These are phyloP conservation scores for Hydrochoerus hydrochaeris DNA, from an alignment of 2,113 vertebrate genomes.

Conservation along the genomic window DNA sequence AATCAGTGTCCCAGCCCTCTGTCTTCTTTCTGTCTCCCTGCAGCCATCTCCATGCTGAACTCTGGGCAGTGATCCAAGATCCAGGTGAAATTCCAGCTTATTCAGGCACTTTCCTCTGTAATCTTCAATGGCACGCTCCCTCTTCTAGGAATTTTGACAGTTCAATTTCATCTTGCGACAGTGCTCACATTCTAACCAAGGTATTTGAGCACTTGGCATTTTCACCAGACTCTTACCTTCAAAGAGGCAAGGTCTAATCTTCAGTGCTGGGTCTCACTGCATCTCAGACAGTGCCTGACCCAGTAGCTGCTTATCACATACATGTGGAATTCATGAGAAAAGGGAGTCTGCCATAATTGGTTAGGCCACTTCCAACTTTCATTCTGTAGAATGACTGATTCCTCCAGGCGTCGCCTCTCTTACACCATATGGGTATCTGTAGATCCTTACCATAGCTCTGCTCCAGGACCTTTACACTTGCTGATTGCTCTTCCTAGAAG, in stretches of 20 bases:
- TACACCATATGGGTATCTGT: no score
- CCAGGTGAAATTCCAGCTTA: background rate
- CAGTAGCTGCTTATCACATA: background rate
- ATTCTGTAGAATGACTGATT: background rate
- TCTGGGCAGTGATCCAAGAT: background rate
- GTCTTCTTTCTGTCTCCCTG: background rate
- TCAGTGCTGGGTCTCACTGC: background rate
- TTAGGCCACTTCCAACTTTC: background rate
- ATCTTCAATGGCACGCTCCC: accelerated
- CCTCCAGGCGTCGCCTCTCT: background rate
- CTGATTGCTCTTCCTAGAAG: background rate
- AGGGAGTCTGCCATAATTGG: background rate
- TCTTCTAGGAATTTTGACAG: background rate
- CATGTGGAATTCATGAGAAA: background rate
- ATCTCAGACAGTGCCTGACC: background rate
- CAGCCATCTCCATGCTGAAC: background rate
- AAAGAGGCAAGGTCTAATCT: background rate
- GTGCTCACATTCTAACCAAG: background rate
- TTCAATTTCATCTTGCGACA: slow-evolving; percentile 23
- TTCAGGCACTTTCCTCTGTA: background rate
- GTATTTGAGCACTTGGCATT: background rate
- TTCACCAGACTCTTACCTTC: background rate
- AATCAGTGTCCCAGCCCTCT: background rate
- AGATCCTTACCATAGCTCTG: no score
- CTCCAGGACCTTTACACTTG: background rate